Evolutionary conservation across 2,797 vertebrate genomes (phyloP), one percentile per base, ranked within the genome.

Genomic region (Adrianichthys oophorus): DNA sequence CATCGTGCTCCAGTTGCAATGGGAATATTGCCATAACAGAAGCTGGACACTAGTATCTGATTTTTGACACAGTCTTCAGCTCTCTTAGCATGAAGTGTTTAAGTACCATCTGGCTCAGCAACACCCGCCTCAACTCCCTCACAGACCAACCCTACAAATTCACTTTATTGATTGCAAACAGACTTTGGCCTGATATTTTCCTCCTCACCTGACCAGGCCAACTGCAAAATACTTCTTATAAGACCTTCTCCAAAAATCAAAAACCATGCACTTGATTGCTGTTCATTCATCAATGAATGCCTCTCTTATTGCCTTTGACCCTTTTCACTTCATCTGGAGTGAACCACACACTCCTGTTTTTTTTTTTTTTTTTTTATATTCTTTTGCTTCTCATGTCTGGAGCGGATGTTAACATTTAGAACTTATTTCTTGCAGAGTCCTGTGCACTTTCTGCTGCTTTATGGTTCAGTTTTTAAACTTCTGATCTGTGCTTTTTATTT

Each of bases 81-180:
- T 62, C 75, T 72, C 58, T 73, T 61, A 72, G 65, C 70, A 65
- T 49, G 61, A 78, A 68, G 58, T 72, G 68, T 85, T 83, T 81
- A 78, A 79, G 74, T 52, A 65, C 79, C 84, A 74, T 87, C 78
- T 84, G 78, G 79, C 58, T 68, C 67, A 18, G 3, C 52, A 59
- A 57, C 53, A 59, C 41, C 58, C 48, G 56, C 59, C 53, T 21
- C 15, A 6, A 5, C 44, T 12, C 54, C 17, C 1, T 51, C 2
- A 41, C 48, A 48, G 26, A 42, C 51, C 43, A 18, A 59, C 69
- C 79, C 60, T 46, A 70, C 68, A 69, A 71, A 74, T 74, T 65
- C 67, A 64, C 69, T 80, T 63, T 62, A 80, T 80, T 47, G 70
- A 82, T 80, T 81, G 65, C 40, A 55, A 69, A 65, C 52, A 23